Conservation (phyloP, 2,113 vertebrate species). For the Barbus barbus region DNA sequence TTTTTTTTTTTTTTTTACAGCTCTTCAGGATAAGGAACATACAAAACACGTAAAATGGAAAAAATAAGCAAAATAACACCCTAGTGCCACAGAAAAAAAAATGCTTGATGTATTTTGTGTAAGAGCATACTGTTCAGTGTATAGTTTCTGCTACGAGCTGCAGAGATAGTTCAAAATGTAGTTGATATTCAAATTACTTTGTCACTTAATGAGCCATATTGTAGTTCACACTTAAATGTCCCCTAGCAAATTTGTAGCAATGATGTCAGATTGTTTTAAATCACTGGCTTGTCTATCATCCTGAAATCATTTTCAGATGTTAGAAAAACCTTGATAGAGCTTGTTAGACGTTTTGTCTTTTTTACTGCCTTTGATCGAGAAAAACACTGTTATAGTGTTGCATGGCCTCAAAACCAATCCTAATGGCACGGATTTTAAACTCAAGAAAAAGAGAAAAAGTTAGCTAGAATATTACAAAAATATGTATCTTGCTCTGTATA, state of each 20-base stretch:
- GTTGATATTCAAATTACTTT: conserved; percentile 49
- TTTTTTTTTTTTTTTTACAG: no score
- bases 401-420: conserved; percentile 73
- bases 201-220: conserved; percentile 57
- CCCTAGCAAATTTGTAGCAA: conserved; percentile 53
- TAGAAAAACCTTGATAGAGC: conserved; percentile 31
- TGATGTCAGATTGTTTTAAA: conserved; percentile 49
- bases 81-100: neutral
- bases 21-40: neutral
- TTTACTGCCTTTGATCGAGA: conserved; percentile 64
- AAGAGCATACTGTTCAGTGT: conserved; percentile 62
- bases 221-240: conserved; percentile 55
- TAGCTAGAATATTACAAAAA: conserved; percentile 49
- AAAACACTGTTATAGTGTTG: conserved; percentile 67
- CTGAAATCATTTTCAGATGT: conserved; percentile 57
- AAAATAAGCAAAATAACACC: conserved; percentile 18
- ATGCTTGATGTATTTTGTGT: conserved; percentile 23
- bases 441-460: conserved; percentile 55
- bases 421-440: conserved; percentile 72
- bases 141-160: conserved; percentile 50
- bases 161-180: conserved; percentile 22
- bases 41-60: conserved; percentile 15
- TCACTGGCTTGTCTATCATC: conserved; percentile 52
- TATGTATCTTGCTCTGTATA: conserved; percentile 48
- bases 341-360: conserved; percentile 56